phyloP scores from a whole-genome alignment of 2,888 invertebrate genomes.

The Sisyra terminalis region DNA sequence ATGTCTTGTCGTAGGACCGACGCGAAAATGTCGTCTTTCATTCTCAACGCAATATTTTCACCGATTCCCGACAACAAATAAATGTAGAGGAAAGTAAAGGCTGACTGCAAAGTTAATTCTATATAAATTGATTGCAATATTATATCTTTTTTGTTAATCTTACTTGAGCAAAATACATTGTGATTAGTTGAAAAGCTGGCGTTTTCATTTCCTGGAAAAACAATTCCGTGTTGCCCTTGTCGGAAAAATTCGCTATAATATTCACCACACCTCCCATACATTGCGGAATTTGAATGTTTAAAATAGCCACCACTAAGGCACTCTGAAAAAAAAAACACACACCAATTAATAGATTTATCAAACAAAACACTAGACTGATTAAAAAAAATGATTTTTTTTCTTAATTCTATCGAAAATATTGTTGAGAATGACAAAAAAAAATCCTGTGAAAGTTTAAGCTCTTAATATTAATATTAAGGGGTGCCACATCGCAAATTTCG shows the following conservation, averaged over 20 bases:
- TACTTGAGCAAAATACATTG: constrained; percentile 61
- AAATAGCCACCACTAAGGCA: constrained; percentile 68
- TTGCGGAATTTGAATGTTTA: constrained; percentile 81
- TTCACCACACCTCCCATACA: constrained; percentile 72
- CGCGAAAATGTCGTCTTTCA: constrained; percentile 68
- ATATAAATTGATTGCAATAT: constrained; percentile 1
- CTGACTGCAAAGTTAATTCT: constrained; percentile 38
- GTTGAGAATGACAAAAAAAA: too few relatives aligned
- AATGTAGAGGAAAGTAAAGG: constrained; percentile 82
- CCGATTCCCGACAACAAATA: constrained; percentile 73
- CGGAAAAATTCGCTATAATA: constrained; percentile 42
- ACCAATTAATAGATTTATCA: constrained; percentile 1
- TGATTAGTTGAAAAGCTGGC: constrained; percentile 49
- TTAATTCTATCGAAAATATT: too few relatives aligned
- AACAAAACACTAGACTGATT: too few relatives aligned
- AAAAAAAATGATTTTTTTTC: too few relatives aligned
- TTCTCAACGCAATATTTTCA: constrained; percentile 66
- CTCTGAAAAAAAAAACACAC: constrained; percentile 41
- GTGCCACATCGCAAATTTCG: too few relatives aligned
- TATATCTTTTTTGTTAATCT: constrained; percentile 2
- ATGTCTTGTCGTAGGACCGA: constrained; percentile 77
- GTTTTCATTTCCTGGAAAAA: constrained; percentile 43
- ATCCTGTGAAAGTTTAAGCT: too few relatives aligned
- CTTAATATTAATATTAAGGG: too few relatives aligned
- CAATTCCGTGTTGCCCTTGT: constrained; percentile 26